Evolutionary conservation across 2,888 invertebrate genomes (phyloP).

Genomic region (Strigamia maritima): DNA sequence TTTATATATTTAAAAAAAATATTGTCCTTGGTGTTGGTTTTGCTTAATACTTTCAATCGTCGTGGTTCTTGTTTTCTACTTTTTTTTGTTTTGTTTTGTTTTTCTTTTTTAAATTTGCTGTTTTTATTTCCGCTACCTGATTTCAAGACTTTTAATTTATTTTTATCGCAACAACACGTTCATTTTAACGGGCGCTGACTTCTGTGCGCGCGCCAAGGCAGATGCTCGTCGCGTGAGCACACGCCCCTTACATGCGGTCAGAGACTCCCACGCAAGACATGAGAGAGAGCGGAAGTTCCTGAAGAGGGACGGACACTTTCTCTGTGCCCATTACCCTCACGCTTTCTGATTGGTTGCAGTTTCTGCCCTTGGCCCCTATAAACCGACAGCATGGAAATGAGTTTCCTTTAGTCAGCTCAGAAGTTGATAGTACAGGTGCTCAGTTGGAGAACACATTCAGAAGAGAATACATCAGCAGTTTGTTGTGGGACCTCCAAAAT

Average conservation of each 20-base stretch:
- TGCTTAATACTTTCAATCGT: too few species aligned
- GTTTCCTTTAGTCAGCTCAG: conserved; percentile 11
- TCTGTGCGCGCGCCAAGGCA: conserved; percentile 30
- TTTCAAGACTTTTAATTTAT: background rate
- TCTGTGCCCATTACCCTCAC: conserved; percentile 25
- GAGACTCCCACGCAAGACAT: conserved; percentile 30
- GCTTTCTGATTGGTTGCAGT: conserved; percentile 18
- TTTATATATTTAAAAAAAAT: too few species aligned
- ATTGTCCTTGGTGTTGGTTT: too few species aligned
- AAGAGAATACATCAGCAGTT: background rate
- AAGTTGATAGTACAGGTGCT: background rate
- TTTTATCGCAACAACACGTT: background rate
- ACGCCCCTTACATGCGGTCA: conserved; percentile 23
- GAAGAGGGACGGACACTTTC: conserved; percentile 20
- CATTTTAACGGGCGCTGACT: conserved; percentile 22
- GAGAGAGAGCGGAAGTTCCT: conserved; percentile 32
- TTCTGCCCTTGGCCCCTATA: conserved; percentile 24
- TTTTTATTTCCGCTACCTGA: conserved; percentile 7
- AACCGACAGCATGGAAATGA: conserved; percentile 30
- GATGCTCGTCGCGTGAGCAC: conserved; percentile 27
- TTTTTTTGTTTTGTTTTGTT: background rate
- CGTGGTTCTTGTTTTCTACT: too few species aligned
- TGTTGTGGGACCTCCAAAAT: background rate
- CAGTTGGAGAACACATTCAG: background rate
- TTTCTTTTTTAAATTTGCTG: background rate